Percentiles rank a stretch among this genome's conserved stretches.
These are phyloP conservation scores for Neomorphus geoffroyi DNA, from an alignment of 2,797 vertebrate genomes.

Conservation along the genomic window DNA sequence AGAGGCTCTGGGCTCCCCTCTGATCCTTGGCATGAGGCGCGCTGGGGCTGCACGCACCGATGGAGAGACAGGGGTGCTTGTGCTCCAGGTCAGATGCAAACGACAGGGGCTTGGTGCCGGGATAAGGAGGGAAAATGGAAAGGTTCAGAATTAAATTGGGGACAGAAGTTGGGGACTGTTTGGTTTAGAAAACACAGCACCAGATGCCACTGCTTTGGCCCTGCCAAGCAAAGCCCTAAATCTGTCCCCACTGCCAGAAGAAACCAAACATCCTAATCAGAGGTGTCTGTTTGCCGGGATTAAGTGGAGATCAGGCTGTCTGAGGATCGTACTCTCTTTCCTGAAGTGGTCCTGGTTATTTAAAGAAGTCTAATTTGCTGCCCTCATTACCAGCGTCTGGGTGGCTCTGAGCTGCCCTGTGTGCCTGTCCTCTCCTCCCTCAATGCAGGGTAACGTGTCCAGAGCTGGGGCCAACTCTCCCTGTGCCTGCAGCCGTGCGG, in stretches of 20 bases:
- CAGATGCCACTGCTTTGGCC: background rate
- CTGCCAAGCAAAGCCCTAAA: background rate
- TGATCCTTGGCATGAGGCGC: fast-evolving
- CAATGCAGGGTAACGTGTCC: background rate
- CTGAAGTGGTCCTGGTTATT: background rate
- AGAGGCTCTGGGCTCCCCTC: background rate
- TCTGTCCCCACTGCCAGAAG: background rate
- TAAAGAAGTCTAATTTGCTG: conserved; percentile 17
- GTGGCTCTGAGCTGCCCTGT: background rate
- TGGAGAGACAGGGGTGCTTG: fast-evolving
- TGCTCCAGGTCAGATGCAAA: background rate
- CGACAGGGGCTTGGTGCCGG: background rate
- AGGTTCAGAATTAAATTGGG: background rate
- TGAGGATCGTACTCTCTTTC: conserved; percentile 28
- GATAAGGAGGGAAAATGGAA: background rate
- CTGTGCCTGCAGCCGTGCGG: background rate
- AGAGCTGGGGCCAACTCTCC: background rate
- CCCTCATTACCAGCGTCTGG: background rate
- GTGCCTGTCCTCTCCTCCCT: background rate
- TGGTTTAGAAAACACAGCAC: background rate
- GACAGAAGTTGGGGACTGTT: background rate
- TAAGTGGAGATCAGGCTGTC: background rate
- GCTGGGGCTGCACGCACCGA: fast-evolving
- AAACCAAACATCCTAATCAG: conserved; percentile 39
- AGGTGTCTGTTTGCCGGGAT: conserved; percentile 58